A percentile compares a stretch with the other conserved stretches of the same genome.
Conservation (phyloP, 2,797 vertebrate genomes). For the Melopsittacus undulatus region DNA sequence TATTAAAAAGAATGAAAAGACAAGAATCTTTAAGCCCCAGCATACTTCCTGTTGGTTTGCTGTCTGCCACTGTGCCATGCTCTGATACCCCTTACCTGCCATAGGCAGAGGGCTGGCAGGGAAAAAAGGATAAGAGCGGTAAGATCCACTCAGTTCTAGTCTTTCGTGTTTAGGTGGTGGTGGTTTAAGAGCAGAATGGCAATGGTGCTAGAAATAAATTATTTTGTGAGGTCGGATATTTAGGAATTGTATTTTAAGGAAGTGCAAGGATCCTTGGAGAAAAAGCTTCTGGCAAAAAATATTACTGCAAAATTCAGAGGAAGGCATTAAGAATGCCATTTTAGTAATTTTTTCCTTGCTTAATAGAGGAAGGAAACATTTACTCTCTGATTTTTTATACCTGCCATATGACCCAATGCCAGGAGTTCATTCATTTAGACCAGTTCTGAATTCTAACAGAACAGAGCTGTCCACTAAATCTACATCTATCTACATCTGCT, state of each 20-base stretch:
- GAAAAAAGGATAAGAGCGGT: neutral
- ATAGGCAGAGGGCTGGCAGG: neutral
- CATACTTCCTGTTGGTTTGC: neutral
- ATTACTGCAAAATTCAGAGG: neutral
- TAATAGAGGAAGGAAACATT: neutral
- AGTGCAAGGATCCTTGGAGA: neutral
- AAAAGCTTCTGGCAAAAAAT: neutral
- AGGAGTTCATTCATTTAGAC: neutral
- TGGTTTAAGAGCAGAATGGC: neutral
- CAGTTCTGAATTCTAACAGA: neutral
- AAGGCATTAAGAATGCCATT: neutral
- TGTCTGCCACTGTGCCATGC: rapidly evolving
- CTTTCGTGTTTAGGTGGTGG: neutral
- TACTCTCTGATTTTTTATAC: neutral
- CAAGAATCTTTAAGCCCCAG: neutral
- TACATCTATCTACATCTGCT: neutral
- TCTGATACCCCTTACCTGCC: neutral
- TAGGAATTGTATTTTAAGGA: neutral
- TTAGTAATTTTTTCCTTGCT: neutral
- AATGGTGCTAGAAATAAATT: neutral
- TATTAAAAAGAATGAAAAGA: neutral
- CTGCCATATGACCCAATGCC: neutral
- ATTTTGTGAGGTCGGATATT: neutral
- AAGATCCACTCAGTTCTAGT: neutral
- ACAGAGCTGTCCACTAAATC: neutral